Base-by-base conservation (phyloP, 2,888 invertebrate genomes). In the Melikaiella ostensackeni region DNA sequence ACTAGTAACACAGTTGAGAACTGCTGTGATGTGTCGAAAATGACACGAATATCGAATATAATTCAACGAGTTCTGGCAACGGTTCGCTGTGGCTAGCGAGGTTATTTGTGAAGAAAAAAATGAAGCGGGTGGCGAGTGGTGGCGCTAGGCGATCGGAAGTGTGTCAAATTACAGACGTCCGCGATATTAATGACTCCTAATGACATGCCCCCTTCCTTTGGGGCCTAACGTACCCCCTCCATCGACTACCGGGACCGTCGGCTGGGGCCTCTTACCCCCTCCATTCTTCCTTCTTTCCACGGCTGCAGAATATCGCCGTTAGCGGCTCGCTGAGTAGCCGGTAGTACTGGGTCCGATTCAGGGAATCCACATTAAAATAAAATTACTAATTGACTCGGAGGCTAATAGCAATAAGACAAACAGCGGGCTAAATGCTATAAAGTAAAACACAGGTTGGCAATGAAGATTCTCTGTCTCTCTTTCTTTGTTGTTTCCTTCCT, bases 321-420 rank as follows among this genome's bases (percentile, higher is more conserved):
- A 75, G 61, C 77, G 63, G 62, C 79, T 75, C 77, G 77, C 78
- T 76, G 76, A 66, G 77, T 78, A 78, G 76, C 77, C 81, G 81
- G 79, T 80, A 80, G 75, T 80, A 64, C 76, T 75, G 77, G 79
- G 82, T 79, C 77, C 78, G 74, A 86, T 91, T 91, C 91, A 88
- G 83, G 84, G 91, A 91, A 91, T 89, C 88, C 85, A 83, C 91
- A 90, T 91, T 90, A 91, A 91, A 89, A 87, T 87, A 84, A 89
- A 91, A 91, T 91, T 90, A 88, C 91, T 90, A 91, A 91, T 91
- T 91, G 90, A 89, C 82, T 82, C 88, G 86, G 80, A 86, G 87
- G 87, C 88, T 90, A 90, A 90, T 90, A 87, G 90, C 88, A 90
- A 91, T 91, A 90, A 91, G 90, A 89, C 90, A 91, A 91, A 91